Evolutionary conservation across 2,113 vertebrate genomes (phyloP).

Genomic region (Corythaeola cristata): DNA sequence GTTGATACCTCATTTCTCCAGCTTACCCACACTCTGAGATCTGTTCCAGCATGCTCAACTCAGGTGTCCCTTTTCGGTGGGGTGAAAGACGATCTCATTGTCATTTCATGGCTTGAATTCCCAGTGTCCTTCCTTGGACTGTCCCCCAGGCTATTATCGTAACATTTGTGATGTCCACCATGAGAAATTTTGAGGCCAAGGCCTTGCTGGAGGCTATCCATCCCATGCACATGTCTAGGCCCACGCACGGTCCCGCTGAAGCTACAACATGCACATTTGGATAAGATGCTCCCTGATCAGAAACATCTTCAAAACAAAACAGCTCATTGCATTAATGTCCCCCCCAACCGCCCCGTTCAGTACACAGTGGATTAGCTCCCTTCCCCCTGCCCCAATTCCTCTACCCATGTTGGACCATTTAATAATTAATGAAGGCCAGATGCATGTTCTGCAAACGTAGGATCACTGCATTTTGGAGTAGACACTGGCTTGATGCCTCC

Average conservation of each 20-base stretch:
- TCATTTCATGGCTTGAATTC: background rate
- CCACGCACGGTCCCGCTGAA: fast-evolving
- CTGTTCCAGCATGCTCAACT: background rate
- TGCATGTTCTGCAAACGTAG: slow-evolving; percentile 44
- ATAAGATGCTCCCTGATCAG: background rate
- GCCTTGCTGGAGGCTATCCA: background rate
- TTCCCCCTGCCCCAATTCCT: background rate
- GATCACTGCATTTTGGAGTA: slow-evolving; percentile 45
- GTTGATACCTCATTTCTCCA: background rate
- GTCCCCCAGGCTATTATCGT: background rate
- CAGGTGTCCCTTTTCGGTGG: background rate
- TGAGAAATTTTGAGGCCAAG: background rate
- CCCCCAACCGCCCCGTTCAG: background rate
- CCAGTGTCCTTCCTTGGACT: background rate
- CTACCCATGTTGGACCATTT: slow-evolving; percentile 46
- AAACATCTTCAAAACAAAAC: background rate
- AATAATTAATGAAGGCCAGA: slow-evolving; percentile 67
- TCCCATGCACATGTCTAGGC: background rate
- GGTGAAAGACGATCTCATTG: background rate
- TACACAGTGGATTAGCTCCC: background rate
- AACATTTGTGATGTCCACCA: background rate
- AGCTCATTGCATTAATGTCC: background rate
- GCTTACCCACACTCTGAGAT: background rate
- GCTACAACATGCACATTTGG: fast-evolving
- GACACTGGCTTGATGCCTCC: slow-evolving; percentile 48